These are phyloP conservation scores for Trypoxylon attenuatum DNA, from an alignment of 2,888 invertebrate genomes.

Conservation along the genomic window DNA sequence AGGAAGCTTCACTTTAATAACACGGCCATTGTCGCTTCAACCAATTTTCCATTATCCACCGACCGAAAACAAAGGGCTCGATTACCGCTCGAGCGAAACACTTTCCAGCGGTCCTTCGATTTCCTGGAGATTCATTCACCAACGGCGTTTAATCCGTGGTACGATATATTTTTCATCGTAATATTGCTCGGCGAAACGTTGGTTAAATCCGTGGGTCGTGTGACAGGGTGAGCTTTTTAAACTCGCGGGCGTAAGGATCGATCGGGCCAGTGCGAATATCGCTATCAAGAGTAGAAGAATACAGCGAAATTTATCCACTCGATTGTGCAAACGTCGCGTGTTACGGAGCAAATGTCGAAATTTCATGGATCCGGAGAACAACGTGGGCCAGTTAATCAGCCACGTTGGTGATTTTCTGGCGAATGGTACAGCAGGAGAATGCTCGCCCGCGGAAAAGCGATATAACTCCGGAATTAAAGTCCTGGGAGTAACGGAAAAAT, in stretches of 20 bases:
- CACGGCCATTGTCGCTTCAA: constrained; percentile 13
- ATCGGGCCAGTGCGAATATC: too few relatives aligned
- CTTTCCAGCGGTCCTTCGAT: constrained; percentile 14
- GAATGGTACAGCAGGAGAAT: constrained; percentile 20
- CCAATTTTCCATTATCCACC: constrained; percentile 29
- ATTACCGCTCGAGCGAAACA: constrained; percentile 23
- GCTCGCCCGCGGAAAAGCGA: neutral
- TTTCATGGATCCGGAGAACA: constrained; percentile 22
- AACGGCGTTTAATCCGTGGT: too few relatives aligned
- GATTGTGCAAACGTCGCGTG: too few relatives aligned
- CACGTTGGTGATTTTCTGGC: constrained; percentile 23
- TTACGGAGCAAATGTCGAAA: constrained; percentile 24
- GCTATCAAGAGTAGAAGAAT: too few relatives aligned
- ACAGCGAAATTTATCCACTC: too few relatives aligned
- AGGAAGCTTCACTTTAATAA: constrained; percentile 22
- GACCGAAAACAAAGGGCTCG: constrained; percentile 20
- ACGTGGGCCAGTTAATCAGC: constrained; percentile 29
- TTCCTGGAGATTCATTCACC: neutral
- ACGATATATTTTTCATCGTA: too few relatives aligned
- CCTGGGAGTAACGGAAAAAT: neutral
- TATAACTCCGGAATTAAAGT: neutral
- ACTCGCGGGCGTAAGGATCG: too few relatives aligned
- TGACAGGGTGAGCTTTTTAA: too few relatives aligned
- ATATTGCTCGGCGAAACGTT: too few relatives aligned
- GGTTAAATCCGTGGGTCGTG: too few relatives aligned